Percentiles rank a stretch among this genome's conserved stretches.
phyloP scores from a whole-genome alignment of 2,888 invertebrate species.

The Plusia festucae region DNA sequence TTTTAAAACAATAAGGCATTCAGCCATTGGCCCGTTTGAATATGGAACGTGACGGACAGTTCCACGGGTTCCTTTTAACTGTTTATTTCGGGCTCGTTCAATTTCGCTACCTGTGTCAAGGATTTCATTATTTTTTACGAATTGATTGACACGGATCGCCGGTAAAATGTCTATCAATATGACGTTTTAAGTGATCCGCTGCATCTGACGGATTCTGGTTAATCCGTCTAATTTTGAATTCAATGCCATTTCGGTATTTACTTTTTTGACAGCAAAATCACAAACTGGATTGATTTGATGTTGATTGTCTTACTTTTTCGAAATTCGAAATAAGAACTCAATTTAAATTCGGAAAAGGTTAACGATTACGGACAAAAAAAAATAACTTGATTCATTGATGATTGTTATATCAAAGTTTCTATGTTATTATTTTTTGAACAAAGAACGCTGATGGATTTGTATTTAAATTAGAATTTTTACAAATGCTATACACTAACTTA shows the following conservation, averaged over 20 bases:
- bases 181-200: constrained; percentile 67
- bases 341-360: constrained; percentile 13
- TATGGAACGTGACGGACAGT: constrained; percentile 81
- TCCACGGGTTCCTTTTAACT: constrained; percentile 74
- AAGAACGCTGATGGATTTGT: not conserved
- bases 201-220: constrained; percentile 43
- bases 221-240: constrained; percentile 45
- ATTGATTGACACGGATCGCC: constrained; percentile 72
- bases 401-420: not conserved
- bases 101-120: constrained; percentile 73
- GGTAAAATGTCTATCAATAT: constrained; percentile 71
- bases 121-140: constrained; percentile 76
- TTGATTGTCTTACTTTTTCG: constrained; percentile 1
- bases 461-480: not conserved
- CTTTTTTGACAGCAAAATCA: constrained; percentile 41
- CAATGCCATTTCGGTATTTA: constrained; percentile 31
- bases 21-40: constrained; percentile 82
- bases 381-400: not conserved
- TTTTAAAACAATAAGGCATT: constrained; percentile 87
- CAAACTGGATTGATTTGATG: constrained; percentile 18
- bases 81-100: constrained; percentile 77
- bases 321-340: not conserved
- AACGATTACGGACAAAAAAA: not conserved
- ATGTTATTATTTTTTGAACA: not conserved
- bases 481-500: not conserved